phyloP scores from a whole-genome alignment of 2,888 invertebrate species.

The Pecten maximus region DNA sequence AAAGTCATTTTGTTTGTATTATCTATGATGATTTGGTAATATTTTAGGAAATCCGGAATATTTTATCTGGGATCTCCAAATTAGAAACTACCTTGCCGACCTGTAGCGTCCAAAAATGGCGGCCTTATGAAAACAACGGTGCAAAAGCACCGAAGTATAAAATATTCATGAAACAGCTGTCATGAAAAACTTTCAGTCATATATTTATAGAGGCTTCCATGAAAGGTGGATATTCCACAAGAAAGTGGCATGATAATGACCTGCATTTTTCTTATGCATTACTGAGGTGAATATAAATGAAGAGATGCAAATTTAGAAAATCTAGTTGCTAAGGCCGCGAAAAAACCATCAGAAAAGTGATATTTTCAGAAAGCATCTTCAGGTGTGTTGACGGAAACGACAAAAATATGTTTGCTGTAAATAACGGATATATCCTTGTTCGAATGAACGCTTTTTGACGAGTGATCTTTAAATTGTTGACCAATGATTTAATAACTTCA shows the following conservation, averaged over 20 bases:
- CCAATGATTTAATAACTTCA: neutral
- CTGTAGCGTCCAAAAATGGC: slow-evolving; percentile 9
- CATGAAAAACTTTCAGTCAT: neutral
- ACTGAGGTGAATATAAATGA: neutral
- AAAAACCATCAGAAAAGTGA: neutral
- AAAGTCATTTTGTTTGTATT: too few species aligned
- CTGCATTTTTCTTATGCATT: neutral
- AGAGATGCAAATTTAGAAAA: too few species aligned
- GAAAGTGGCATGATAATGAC: neutral
- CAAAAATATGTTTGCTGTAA: neutral
- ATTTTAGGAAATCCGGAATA: neutral
- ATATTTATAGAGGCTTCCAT: neutral
- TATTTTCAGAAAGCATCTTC: neutral
- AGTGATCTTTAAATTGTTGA: neutral
- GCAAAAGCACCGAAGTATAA: neutral
- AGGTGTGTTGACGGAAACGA: neutral
- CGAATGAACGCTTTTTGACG: neutral
- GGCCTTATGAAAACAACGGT: neutral
- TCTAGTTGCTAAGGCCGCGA: neutral
- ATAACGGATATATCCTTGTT: neutral
- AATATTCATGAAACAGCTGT: slow-evolving; percentile 32
- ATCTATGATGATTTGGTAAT: neutral
- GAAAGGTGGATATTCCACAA: neutral
- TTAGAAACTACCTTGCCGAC: slow-evolving; percentile 1
- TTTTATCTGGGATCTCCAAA: neutral